Evolutionary conservation across 2,888 invertebrate genomes (phyloP), one percentile per base, ranked within the genome.

Genomic region (Tetanocera ferruginea): DNA sequence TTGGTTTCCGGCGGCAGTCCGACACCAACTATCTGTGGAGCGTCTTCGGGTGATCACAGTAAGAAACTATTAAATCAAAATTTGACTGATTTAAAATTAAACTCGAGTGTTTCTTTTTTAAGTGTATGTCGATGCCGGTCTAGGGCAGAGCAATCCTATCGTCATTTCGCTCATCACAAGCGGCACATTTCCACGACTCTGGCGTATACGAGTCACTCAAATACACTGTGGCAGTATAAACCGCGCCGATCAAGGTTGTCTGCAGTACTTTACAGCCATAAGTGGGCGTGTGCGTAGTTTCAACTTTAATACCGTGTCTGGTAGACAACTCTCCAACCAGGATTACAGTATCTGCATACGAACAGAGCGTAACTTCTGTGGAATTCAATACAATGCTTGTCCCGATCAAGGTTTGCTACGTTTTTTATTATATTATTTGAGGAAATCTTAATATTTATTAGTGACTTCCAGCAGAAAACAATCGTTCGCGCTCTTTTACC

Each of bases 341-440:
- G 96, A 97, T 88, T 97, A 97, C 87, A 94, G 95, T 81, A 94
- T 96, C 80, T 97, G 97, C 87, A 92, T 97, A 57, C 90, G 97
- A 43, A 94, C 94, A 86, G 97, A 97, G 87, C 92, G 94, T 79
- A 97, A 96, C 87, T 96, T 96, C 87, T 97, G 97, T 83, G 95
- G 95, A 0, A 94, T 96, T 66, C 96, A 96, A 84, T 96, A 96
- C 86, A 93, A 93, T 19, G 92, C 94, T 5, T 96, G 96, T 83
- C 89, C 92, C 1, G 94, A 95, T 85, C 90, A 93, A 80, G 93
- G 94, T 94, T 72, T 75, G 78, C 28, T 57, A 49, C 43, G 57
- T 34, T 55, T 28, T 66, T 2, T 14, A 19, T 34, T 34, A 11
- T 55, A 8, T 31, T 19, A 60, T 49, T 31, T 34, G 31, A 9